Conservation (phyloP, 2,113 vertebrate genomes). For the Aphyosemion australe region DNA sequence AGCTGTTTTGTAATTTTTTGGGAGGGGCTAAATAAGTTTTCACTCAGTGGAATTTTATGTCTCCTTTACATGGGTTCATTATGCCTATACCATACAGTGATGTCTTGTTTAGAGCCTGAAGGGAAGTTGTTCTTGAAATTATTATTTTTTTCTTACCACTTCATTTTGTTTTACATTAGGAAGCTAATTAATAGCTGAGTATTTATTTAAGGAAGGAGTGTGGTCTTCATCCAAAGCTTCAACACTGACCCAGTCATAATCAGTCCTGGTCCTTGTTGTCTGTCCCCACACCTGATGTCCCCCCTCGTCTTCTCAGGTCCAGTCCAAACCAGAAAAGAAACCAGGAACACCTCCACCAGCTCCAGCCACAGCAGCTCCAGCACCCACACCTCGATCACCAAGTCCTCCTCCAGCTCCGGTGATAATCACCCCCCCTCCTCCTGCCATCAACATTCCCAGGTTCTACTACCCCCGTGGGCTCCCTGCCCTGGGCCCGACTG, state of each 20-base stretch:
- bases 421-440: constrained; percentile 78
- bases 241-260: too few relatives aligned
- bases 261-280: neutral
- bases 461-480: constrained; percentile 98
- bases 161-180: neutral
- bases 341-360: constrained; percentile 83
- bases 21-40: too few relatives aligned
- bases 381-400: constrained; percentile 75
- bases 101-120: too few relatives aligned
- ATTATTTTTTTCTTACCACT: neutral
- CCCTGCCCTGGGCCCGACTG: constrained; percentile 81
- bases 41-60: too few relatives aligned
- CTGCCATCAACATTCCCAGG: constrained; percentile 96
- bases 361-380: constrained; percentile 65
- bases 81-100: too few relatives aligned
- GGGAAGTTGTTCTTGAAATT: too few relatives aligned
- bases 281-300: neutral
- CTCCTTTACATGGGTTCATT: too few relatives aligned
- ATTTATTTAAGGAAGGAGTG: neutral
- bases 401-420: constrained; percentile 84
- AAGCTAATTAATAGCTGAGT: too few relatives aligned
- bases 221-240: neutral
- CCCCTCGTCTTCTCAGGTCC: constrained; percentile 78
- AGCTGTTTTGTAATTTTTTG: too few relatives aligned
- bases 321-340: constrained; percentile 95